Conservation (phyloP, 2,797 vertebrate species). For the Moxostoma hubbsi region DNA sequence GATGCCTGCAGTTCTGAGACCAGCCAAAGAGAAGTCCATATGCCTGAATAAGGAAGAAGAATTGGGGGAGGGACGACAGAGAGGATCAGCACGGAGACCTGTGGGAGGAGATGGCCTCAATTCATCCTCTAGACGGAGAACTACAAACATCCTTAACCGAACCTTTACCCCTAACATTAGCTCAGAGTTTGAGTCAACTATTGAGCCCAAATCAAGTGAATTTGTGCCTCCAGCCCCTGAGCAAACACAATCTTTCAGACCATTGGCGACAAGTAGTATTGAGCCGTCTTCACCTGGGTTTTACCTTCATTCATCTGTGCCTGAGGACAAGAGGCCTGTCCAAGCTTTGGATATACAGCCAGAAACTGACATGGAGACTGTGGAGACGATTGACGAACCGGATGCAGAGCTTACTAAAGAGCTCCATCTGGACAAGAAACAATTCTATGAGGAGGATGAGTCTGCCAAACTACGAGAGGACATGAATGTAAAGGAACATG, state of each 20-base stretch:
- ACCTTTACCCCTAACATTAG: constrained; percentile 81
- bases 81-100: constrained; percentile 75
- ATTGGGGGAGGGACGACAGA: constrained; percentile 83
- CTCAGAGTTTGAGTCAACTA: constrained; percentile 70
- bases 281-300: constrained; percentile 80
- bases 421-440: constrained; percentile 68
- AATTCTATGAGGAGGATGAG: constrained; percentile 80
- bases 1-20: constrained; percentile 90
- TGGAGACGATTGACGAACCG: constrained; percentile 74
- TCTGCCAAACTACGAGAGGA: constrained; percentile 93
- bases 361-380: constrained; percentile 78
- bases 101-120: constrained; percentile 60
- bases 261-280: constrained; percentile 69
- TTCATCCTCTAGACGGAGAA: constrained; percentile 79
- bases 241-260: constrained; percentile 67
- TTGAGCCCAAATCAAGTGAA: constrained; percentile 64
- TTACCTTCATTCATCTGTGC: constrained; percentile 85
- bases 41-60: constrained; percentile 93
- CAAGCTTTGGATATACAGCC: constrained; percentile 77
- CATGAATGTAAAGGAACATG: constrained; percentile 93
- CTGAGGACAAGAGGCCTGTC: constrained; percentile 74
- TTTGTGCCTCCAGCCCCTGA: constrained; percentile 55
- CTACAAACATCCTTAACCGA: constrained; percentile 73
- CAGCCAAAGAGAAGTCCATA: constrained; percentile 92
- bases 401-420: constrained; percentile 62